These are phyloP conservation scores for Notolepis coatsorum DNA, from an alignment of 2,797 vertebrate genomes.

Conservation along the genomic window DNA sequence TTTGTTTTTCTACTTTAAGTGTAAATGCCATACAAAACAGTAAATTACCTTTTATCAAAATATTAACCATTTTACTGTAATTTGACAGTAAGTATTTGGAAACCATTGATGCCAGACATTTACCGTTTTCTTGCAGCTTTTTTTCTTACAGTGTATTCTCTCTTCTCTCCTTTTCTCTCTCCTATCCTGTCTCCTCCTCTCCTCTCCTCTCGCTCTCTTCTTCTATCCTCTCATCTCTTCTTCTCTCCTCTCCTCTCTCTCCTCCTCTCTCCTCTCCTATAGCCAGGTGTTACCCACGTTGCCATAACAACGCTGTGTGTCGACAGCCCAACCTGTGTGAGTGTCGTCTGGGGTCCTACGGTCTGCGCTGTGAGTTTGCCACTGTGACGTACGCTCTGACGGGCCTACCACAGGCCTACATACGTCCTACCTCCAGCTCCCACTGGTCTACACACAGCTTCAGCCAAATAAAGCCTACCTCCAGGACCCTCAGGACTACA, in stretches of 20 bases:
- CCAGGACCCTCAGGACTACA: neutral
- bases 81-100: no score
- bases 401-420: conserved; percentile 3
- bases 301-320: conserved; percentile 51
- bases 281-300: conserved; percentile 56
- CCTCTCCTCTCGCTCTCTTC: no score
- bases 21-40: no score
- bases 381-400: neutral
- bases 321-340: conserved; percentile 35
- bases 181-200: neutral
- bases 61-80: no score
- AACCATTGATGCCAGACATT: no score
- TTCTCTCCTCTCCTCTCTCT: neutral
- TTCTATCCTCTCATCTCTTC: no score
- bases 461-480: neutral
- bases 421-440: neutral
- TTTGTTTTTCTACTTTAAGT: no score
- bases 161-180: neutral
- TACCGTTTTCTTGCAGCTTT: no score
- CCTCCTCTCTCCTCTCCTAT: neutral
- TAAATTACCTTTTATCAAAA: no score
- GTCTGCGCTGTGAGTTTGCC: conserved; percentile 46
- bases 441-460: neutral
- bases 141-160: neutral
- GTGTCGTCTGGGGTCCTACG: conserved; percentile 46